phyloP scores from a whole-genome alignment of 1,140 invertebrate species.

The Brachionus calyciflorus region DNA sequence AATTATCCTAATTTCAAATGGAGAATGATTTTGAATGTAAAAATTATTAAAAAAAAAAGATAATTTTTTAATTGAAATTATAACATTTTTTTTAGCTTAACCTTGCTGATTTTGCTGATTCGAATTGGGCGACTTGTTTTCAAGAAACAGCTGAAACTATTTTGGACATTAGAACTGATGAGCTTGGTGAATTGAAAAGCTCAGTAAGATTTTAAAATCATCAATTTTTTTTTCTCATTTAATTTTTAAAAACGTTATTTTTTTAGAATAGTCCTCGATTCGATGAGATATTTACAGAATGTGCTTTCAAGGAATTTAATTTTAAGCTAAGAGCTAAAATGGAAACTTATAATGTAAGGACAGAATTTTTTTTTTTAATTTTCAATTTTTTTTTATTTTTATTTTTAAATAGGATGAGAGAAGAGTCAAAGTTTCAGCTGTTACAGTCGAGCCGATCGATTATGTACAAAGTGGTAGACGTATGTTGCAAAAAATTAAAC shows the following conservation, averaged over 20 bases:
- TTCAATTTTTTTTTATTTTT: no score
- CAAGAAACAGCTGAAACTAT: slow-evolving; percentile 79
- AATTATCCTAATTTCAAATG: slow-evolving; percentile 82
- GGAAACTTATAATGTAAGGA: slow-evolving; percentile 77
- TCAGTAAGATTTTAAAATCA: slow-evolving; percentile 57
- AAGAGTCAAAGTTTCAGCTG: slow-evolving; percentile 72
- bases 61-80: slow-evolving; percentile 3
- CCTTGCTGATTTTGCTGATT: slow-evolving; percentile 75
- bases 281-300: slow-evolving; percentile 68
- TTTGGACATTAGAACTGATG: slow-evolving; percentile 72
- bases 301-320: slow-evolving; percentile 74
- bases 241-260: slow-evolving; percentile 39
- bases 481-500: slow-evolving; percentile 43
- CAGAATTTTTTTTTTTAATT: neutral
- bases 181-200: slow-evolving; percentile 64
- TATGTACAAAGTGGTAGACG: slow-evolving; percentile 18
- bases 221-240: neutral
- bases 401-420: slow-evolving; percentile 70
- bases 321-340: slow-evolving; percentile 80
- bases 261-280: slow-evolving; percentile 59
- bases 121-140: slow-evolving; percentile 84
- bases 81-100: slow-evolving; percentile 65
- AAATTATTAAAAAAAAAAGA: neutral
- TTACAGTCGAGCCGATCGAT: slow-evolving; percentile 25
- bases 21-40: slow-evolving; percentile 75